Conservation (phyloP, 2,797 vertebrate genomes). For the Synaphobranchus kaupii region DNA sequence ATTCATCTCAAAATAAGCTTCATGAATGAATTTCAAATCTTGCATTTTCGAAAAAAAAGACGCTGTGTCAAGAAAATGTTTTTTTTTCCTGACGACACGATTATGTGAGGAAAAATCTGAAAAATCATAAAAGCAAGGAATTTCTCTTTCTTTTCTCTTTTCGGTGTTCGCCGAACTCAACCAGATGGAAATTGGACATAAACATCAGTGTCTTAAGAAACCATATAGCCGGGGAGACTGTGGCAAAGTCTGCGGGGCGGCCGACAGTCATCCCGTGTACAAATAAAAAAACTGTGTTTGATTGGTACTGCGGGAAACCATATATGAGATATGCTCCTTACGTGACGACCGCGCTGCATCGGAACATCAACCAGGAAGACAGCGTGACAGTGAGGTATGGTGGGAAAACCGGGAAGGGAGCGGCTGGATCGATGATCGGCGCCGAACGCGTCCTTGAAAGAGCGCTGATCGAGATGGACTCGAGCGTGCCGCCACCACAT, state of each 20-base stretch:
- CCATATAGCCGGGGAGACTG: no score
- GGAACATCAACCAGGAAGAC: slow-evolving; percentile 69
- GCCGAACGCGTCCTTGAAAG: background rate
- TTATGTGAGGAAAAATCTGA: background rate
- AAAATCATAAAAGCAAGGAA: background rate
- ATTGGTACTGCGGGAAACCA: slow-evolving; percentile 65
- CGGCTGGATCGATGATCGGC: slow-evolving; percentile 45
- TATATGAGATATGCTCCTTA: slow-evolving; percentile 74
- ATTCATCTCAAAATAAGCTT: slow-evolving; percentile 9
- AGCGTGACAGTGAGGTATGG: slow-evolving; percentile 74
- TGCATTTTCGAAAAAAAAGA: background rate
- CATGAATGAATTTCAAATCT: background rate
- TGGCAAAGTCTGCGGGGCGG: no score
- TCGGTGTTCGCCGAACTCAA: background rate
- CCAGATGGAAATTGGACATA: slow-evolving; percentile 63
- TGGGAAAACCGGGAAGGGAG: slow-evolving; percentile 68
- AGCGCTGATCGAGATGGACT: background rate
- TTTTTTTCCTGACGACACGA: background rate
- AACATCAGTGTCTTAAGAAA: slow-evolving; percentile 51
- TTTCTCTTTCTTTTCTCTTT: background rate
- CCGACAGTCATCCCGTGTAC: no score
- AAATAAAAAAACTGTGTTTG: slow-evolving; percentile 53
- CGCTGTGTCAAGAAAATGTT: background rate
- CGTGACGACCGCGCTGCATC: slow-evolving; percentile 71
- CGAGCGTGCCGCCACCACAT: no score